Base-by-base conservation (phyloP, 2,888 invertebrate genomes). In the Torymus auratus region DNA sequence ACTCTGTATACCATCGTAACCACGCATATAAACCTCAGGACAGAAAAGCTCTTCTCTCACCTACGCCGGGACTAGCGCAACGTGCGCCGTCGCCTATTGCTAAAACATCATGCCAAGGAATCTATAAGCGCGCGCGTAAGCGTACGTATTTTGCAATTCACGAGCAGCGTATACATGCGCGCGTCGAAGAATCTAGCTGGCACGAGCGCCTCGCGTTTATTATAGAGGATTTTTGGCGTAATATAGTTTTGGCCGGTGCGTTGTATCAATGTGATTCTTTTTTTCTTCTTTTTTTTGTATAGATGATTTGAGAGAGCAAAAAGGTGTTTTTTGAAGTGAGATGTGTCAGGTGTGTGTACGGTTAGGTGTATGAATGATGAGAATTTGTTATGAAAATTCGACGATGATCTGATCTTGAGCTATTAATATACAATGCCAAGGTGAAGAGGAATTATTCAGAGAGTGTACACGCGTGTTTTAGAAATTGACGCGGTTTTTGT, bases 51-150 rank as follows among this genome's bases (percentile, higher is more conserved):
- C 41, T 10, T 15, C 50, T 4, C 50, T 50, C 3, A 13, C 41
- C 5, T 7, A 15, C 15, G 4, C 28, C 7, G 14, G 11, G n/a
- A 7, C 15, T 0, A 17, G 41, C 69, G 17, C 5, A 14, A 20
- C 7, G 28, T 4, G 15, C 11, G 15, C 15, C 69, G 2, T 23
- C 4, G 69, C 15, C 58, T 41, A 58, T 12, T 58, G n/a, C 69
- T 55, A 68, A 68, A 17, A 11, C 69, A 58, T 13, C 1, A 56
- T 69, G 69, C 69, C 69, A 58, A 58, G 15, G 58, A 69, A 28
- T 58, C 56, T 56, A 28, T 28, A 55, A 55, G 41, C 55, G 61
- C 52, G 23, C 5, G 41, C 7, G 41, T 41, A 7, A 5, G 0
- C 7, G 7, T 28, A 41, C 41, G 41, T 41, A 41, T 41, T 41